A percentile compares a stretch with the other conserved stretches of the same genome.
Conservation (phyloP, 2,888 invertebrate species). For the Harpalus rubripes region DNA sequence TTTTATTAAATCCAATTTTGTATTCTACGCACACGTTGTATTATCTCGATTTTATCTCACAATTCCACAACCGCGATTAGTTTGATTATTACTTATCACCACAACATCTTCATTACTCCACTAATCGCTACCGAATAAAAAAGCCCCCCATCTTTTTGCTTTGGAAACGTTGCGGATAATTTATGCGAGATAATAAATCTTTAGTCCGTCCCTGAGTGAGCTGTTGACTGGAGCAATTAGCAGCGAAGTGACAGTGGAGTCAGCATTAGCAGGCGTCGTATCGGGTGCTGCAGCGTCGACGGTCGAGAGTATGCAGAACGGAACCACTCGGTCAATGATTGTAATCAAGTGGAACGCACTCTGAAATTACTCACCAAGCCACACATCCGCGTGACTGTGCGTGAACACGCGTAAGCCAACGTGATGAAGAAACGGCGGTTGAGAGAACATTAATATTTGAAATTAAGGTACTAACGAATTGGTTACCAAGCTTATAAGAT, state of each 20-base stretch:
- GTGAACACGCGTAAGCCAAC: conserved; percentile 3
- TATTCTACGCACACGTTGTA: too few relatives aligned
- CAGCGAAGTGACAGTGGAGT: conserved; percentile 49
- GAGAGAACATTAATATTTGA: too few relatives aligned
- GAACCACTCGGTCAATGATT: conserved; percentile 62
- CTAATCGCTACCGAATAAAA: too few relatives aligned
- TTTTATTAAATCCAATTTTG: too few relatives aligned
- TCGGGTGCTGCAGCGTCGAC: not conserved
- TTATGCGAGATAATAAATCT: conserved; percentile 14
- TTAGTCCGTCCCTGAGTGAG: conserved; percentile 25
- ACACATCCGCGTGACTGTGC: conserved; percentile 7
- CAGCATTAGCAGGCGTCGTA: conserved; percentile 15
- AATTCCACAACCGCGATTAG: too few relatives aligned
- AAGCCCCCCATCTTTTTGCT: too few relatives aligned
- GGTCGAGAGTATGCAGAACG: conserved; percentile 61
- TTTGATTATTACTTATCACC: too few relatives aligned
- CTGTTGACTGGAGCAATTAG: conserved; percentile 61
- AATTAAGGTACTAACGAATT: too few relatives aligned
- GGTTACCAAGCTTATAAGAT: too few relatives aligned
- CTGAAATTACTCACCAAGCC: conserved; percentile 44
- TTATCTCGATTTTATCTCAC: too few relatives aligned
- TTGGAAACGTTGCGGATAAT: not conserved
- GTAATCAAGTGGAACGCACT: conserved; percentile 66
- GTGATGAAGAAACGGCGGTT: too few relatives aligned
- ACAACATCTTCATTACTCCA: too few relatives aligned